Percentiles rank a stretch among this genome's conserved stretches.
These are phyloP conservation scores for Ptilodon capucinus DNA, from an alignment of 2,888 invertebrate species.

Conservation along the genomic window DNA sequence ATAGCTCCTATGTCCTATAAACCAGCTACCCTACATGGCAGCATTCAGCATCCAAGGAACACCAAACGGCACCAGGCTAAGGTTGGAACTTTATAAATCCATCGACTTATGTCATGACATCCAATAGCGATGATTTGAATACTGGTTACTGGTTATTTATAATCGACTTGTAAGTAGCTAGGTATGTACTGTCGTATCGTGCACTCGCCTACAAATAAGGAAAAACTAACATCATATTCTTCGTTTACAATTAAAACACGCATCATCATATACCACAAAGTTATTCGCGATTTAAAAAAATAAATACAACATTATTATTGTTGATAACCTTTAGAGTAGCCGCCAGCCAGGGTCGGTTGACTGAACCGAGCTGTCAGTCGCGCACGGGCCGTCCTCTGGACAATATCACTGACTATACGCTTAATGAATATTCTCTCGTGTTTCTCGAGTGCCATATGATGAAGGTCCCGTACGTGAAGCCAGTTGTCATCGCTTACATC, in stretches of 20 bases:
- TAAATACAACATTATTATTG: constrained; percentile 34
- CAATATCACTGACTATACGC: constrained; percentile 29
- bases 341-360: constrained; percentile 53
- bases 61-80: too few relatives aligned
- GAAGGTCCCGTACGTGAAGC: constrained; percentile 33
- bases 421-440: constrained; percentile 23
- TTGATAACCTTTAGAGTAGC: constrained; percentile 62
- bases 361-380: constrained; percentile 54
- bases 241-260: constrained; percentile 30
- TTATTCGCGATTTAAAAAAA: constrained; percentile 45
- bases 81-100: too few relatives aligned
- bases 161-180: too few relatives aligned
- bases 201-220: background rate
- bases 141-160: too few relatives aligned
- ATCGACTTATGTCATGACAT: too few relatives aligned
- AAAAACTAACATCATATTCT: background rate
- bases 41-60: too few relatives aligned
- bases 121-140: too few relatives aligned
- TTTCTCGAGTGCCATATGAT: constrained; percentile 36
- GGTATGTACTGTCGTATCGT: background rate
- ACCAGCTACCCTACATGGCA: too few relatives aligned
- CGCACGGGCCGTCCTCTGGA: constrained; percentile 43
- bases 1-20: too few relatives aligned
- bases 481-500: constrained; percentile 28
- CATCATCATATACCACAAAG: constrained; percentile 31